Evolutionary conservation across 2,113 vertebrate genomes (phyloP), one percentile per base, ranked within the genome.

Genomic region (Oreotrochilus melanogaster): DNA sequence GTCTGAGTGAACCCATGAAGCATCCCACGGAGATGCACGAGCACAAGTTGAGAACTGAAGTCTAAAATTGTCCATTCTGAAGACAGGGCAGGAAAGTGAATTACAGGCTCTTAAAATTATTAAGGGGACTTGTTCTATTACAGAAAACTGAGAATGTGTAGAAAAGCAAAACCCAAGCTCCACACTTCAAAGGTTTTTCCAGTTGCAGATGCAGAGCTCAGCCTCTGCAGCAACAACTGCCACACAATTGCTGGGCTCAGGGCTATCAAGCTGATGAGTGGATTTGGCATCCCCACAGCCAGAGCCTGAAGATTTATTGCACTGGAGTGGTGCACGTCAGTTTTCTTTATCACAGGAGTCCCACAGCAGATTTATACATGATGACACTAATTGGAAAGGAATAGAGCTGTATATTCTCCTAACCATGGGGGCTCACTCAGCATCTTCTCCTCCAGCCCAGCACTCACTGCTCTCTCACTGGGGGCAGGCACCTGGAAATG

Each of bases 331-430:
- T 27, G 50, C 62, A 66, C 0, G 7, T 86, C 89, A 89, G 24
- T 51, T 76, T 62, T 76, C 89, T 86, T 73, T 83, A n/a, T 70
- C 93, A 28, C 67, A 88, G 87, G 74, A 82, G 64, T 42, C 92
- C 89, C 62, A 23, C 56, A 80, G 94, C 87, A 94, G 89, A 89
- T 93, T 94, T 70, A 73, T 8, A 66, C 50, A 11, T 1, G 31
- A 67, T 87, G 87, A 89, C 18, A 10, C 74, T 94, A 43, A 95
- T 64, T 62, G 88, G 1, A 45, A 70, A 82, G 74, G 81, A 92
- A 92, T 87, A 96, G 93, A 91, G 92, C 37, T 30, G 22, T n/a
- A 16, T 82, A 89, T 94, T 95, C 83, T 95, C 47, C 92, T 22
- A 18, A 64, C 39, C 22, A 86, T 62, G 57, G 78, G 37, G 73